Base-by-base conservation (phyloP, 2,797 vertebrate species). In the Orestias chungarensis region DNA sequence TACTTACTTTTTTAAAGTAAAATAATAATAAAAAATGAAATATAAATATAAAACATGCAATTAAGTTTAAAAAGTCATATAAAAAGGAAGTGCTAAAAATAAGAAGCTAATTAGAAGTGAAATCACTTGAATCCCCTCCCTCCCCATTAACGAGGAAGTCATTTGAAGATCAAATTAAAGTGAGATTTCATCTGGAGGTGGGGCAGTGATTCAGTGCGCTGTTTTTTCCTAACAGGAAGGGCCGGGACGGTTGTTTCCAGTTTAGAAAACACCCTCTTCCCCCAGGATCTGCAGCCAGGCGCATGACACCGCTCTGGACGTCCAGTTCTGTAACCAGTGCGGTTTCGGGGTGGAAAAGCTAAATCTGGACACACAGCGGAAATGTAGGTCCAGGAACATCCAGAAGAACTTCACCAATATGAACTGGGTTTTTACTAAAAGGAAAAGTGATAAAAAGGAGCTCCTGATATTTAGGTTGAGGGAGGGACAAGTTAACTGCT, bases 211-310 rank as follows among this genome's bases (percentile, higher is more conserved):
- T 80, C 88, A 88, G 62, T 68, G 79, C 79, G 78, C 88, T 91
- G 82, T 85, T 72, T 86, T 74, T 68, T 70, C 86, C n/a, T n/a
- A 91, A 94, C 91, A 94, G 92, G 93, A 94, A 94, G 93, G 92
- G 93, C 88, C 94, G 89, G 59, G 86, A 86, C 88, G 86, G 92
- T 88, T 87, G 83, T 92, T n/a, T 92, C 82, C 92, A 87, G 81
- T 91, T 83, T 91, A 90, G 93, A 89, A 91, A 89, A 94, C 87
- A 91, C 85, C 82, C 79, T 87, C 90, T 93, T 92, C 91, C 88
- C 93, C 55, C 87, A 82, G 83, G 80, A 87, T 81, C 87, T 75
- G 49, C 50, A 2, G 86, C 86, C 90, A 89, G 87, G 85, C 59
- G 77, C 25, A 78, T 79, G 85, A 90, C 88, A 90, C 83, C 78